A percentile compares a stretch with the other conserved stretches of the same genome.
Conservation (phyloP, 2,113 vertebrate species). For the Melanerpes aurifrons region DNA sequence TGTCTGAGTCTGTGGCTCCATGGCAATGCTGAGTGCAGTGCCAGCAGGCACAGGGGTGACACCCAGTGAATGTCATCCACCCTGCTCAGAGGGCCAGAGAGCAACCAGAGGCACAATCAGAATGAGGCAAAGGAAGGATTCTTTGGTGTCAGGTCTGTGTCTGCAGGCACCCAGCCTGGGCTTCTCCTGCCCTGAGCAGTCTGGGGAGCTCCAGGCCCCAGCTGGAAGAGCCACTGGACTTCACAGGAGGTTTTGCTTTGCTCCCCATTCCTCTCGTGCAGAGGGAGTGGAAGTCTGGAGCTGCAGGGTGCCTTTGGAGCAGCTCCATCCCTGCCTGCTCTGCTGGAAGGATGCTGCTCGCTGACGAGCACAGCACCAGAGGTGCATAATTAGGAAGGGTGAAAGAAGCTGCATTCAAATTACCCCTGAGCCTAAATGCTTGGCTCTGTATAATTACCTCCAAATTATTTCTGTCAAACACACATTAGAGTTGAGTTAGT, state of each 20-base stretch:
- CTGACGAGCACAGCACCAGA: constrained; percentile 24
- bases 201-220: not conserved
- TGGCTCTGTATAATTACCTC: constrained; percentile 59
- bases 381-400: constrained; percentile 52
- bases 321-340: constrained; percentile 21
- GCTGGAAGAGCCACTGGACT: not conserved
- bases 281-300: not conserved
- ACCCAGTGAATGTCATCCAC: not conserved
- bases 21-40: not conserved
- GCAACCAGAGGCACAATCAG: not conserved
- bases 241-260: not conserved
- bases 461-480: constrained; percentile 70
- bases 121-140: not conserved
- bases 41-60: not conserved
- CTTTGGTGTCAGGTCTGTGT: not conserved
- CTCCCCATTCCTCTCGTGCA: not conserved
- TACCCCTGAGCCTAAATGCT: constrained; percentile 61
- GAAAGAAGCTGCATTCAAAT: constrained; percentile 66
- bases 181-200: not conserved
- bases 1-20: too few species aligned
- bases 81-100: not conserved
- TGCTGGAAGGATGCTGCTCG: constrained; percentile 42
- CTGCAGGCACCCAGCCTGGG: not conserved
- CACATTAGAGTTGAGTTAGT: constrained; percentile 44
- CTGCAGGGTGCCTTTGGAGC: constrained; percentile 25